Conservation (phyloP, 2,113 vertebrate species). For the Ploceus nigricollis region DNA sequence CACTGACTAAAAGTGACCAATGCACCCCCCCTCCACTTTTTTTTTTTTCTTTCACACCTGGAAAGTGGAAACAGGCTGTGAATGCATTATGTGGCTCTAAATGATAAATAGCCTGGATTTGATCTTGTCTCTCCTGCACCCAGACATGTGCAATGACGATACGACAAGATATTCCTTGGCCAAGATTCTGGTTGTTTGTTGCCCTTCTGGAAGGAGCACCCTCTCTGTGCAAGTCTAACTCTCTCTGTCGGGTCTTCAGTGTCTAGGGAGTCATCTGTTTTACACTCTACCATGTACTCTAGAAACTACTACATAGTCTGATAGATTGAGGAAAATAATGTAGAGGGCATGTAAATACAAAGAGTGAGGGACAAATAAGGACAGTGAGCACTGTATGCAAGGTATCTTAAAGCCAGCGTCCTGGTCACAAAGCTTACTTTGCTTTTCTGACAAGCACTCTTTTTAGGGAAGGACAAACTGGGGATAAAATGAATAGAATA, state of each 20-base stretch:
- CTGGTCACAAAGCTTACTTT: not conserved
- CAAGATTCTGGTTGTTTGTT: not conserved
- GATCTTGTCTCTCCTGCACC: not conserved
- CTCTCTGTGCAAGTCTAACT: not conserved
- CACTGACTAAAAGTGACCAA: not conserved
- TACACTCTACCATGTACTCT: not conserved
- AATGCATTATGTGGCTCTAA: not conserved
- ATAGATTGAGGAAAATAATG: not conserved
- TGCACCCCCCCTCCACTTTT: not conserved
- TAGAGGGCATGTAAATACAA: not conserved
- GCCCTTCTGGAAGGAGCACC: not conserved
- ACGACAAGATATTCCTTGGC: not conserved
- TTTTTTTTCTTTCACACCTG: not conserved
- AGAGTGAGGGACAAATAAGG: not conserved
- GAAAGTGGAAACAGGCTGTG: not conserved
- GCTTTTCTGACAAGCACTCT: not conserved
- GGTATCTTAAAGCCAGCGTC: not conserved
- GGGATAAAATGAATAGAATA: not conserved
- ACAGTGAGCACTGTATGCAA: accelerated
- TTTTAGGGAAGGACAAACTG: not conserved
- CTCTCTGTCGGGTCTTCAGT: not conserved
- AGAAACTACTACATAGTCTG: not conserved
- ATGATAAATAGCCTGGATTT: not conserved
- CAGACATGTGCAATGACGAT: accelerated
- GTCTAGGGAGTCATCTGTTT: not conserved